Evolutionary conservation across 2,113 vertebrate genomes (phyloP), one percentile per base, ranked within the genome.

Genomic region (zebrafish (Danio rerio)): DNA sequence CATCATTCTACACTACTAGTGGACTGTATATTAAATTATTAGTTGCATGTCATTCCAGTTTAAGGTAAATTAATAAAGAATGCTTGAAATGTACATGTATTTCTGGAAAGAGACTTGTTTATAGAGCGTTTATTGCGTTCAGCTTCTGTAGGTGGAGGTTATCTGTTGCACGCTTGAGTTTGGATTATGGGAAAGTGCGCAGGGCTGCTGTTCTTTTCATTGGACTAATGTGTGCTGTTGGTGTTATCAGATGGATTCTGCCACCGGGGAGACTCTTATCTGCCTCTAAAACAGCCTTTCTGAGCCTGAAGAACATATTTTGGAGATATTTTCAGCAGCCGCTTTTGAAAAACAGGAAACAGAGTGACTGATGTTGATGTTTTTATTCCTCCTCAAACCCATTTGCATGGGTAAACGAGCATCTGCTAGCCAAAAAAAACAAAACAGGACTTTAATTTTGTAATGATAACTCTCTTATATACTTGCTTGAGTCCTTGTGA

Each of bases 211-310:
- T 83, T 73, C 76, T 68, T 91, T 87, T 91, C 88, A 86, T 89
- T 82, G 43, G 82, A 75, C 81, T 90, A 89, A 92, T 89, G 87
- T 90, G 78, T 89, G 85, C 78, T 83, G 84, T 75, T 88, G 52
- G 65, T 65, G 82, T 86, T 92, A 93, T 94, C 93, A 88, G 91
- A 92, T 91, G 52, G 11, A 40, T 5, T 18, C 69, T 49, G 80
- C 69, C 92, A 80, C 88, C 5, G 55, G 90, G 89, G 92, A 89
- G 73, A 6, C 43, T 59, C 52, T 72, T 91, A 92, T 92, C 91
- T 86, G 72, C 62, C 53, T 92, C 91, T 86, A 88, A 90, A 31
- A 31, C 31, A 31, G 86, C 77, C n/a, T n/a, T n/a, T n/a, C n/a
- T n/a, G n/a, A n/a, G n/a, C n/a, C 73, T 84, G 59, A 59, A 20